Conservation (phyloP, 35 echinoderm and acorn worm genomes). For the Antedon bifida region DNA sequence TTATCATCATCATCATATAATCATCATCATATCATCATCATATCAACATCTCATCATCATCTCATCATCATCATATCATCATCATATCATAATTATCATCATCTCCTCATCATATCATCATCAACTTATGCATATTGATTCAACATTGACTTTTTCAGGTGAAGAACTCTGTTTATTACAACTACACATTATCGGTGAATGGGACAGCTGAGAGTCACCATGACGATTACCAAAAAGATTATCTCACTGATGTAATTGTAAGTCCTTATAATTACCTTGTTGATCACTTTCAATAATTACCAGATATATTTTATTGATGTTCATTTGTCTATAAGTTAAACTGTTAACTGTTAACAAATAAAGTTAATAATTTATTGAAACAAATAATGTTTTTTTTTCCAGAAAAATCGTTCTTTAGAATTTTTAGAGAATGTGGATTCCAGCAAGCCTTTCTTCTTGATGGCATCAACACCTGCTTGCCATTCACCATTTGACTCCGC, state of each 20-base stretch:
- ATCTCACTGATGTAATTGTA: slow-evolving; percentile 92
- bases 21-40: no score
- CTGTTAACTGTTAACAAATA: no score
- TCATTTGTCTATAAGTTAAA: no score
- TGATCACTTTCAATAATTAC: no score
- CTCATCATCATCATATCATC: no score
- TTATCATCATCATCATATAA: no score
- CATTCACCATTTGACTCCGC: slow-evolving; percentile 93
- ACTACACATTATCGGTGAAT: slow-evolving; percentile 85
- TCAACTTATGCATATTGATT: no score
- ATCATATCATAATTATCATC: no score
- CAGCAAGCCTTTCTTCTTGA: slow-evolving; percentile 67
- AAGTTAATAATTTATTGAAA: no score
- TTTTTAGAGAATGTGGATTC: slow-evolving; percentile 32
- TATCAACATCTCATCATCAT: no score
- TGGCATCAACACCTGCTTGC: slow-evolving; percentile 90
- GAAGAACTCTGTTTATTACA: slow-evolving; percentile 80
- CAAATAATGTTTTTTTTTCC: background rate
- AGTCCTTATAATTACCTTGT: slow-evolving; percentile 17
- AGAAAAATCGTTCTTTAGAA: slow-evolving; percentile 76
- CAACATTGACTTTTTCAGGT: slow-evolving; percentile 21
- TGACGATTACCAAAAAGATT: slow-evolving; percentile 72
- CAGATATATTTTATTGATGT: no score
- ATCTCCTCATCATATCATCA: no score
- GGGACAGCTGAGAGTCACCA: slow-evolving; percentile 55